phyloP scores from a whole-genome alignment of 2,888 invertebrate genomes.

The Abrostola tripartita region DNA sequence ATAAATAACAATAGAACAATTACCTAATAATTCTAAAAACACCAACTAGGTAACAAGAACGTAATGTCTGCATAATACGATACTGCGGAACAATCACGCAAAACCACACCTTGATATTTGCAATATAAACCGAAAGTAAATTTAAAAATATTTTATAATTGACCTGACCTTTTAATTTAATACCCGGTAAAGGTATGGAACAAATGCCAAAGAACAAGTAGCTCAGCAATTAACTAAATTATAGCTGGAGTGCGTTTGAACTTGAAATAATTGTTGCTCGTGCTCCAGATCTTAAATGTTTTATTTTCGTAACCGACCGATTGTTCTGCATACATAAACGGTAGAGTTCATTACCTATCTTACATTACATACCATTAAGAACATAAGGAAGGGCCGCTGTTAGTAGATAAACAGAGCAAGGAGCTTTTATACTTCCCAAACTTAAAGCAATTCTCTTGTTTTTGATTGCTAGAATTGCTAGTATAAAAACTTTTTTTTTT shows the following conservation, averaged over 20 bases:
- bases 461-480: conserved; percentile 3
- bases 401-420: conserved; percentile 28
- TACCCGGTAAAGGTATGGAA: conserved; percentile 47
- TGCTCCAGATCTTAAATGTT: conserved; percentile 29
- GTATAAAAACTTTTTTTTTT: background rate
- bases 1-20: conserved; percentile 3
- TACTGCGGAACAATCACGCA: conserved; percentile 37
- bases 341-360: conserved; percentile 18
- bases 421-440: conserved; percentile 4
- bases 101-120: conserved; percentile 53
- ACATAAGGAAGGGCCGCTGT: conserved; percentile 26
- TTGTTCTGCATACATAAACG: conserved; percentile 14
- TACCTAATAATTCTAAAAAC: conserved; percentile 4
- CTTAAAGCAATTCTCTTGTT: background rate
- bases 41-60: conserved; percentile 10
- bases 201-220: conserved; percentile 42
- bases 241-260: conserved; percentile 31
- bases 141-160: conserved; percentile 50
- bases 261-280: conserved; percentile 34
- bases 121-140: conserved; percentile 45
- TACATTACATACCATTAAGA: conserved; percentile 28
- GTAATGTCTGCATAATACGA: conserved; percentile 19
- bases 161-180: conserved; percentile 64
- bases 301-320: conserved; percentile 47
- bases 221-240: conserved; percentile 49